Evolutionary conservation across 2,113 vertebrate species (phyloP).

Genomic region (Ivindomyrus marchei): DNA sequence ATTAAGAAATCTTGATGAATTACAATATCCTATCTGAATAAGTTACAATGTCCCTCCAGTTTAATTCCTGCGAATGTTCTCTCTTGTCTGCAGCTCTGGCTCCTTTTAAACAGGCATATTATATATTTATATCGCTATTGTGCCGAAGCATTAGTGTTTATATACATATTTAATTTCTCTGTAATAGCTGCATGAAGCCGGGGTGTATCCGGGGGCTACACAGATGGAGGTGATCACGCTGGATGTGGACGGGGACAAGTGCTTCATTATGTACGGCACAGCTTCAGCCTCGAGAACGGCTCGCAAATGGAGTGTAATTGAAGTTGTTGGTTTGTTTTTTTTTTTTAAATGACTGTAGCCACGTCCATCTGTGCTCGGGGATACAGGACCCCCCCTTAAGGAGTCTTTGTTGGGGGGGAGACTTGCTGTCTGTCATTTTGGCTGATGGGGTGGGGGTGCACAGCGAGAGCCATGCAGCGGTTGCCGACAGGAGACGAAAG

Average conservation of each 20-base stretch:
- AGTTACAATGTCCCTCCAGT: not conserved
- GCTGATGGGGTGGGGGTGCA: not conserved
- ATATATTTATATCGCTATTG: not conserved
- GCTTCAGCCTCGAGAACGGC: not conserved
- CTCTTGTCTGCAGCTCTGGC: not conserved
- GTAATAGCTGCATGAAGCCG: not conserved
- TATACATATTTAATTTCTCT: slow-evolving; percentile 19
- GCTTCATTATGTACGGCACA: not conserved
- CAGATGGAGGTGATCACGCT: not conserved
- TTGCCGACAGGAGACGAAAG: not conserved
- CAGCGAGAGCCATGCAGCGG: not conserved
- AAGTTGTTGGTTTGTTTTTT: not conserved
- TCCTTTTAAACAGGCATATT: not conserved
- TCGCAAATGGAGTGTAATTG: not conserved
- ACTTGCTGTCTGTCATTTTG: too few species aligned
- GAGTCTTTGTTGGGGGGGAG: not conserved
- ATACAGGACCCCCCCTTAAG: too few species aligned
- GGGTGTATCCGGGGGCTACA: not conserved
- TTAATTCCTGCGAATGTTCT: not conserved
- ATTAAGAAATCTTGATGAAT: not conserved
- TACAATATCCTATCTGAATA: not conserved
- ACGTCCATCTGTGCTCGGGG: not conserved
- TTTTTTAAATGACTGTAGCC: not conserved
- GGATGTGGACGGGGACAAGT: not conserved
- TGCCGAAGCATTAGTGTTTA: slow-evolving; percentile 3